Evolutionary conservation across 2,797 vertebrate genomes (phyloP).

Genomic region (Nyctibius grandis): DNA sequence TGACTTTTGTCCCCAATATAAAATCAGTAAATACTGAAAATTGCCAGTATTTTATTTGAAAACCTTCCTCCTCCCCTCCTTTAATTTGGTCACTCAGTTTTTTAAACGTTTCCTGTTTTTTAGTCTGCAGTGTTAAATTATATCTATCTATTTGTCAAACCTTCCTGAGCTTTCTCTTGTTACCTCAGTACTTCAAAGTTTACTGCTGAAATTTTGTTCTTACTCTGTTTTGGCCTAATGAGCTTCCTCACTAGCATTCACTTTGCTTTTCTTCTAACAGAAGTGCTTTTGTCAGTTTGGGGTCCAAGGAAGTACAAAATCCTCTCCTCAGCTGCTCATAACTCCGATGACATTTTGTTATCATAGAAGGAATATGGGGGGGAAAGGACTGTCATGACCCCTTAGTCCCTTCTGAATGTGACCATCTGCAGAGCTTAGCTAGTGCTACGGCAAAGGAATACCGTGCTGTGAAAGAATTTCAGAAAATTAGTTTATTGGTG

Average conservation of each 20-base stretch:
- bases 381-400: neutral
- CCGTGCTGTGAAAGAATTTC: accelerated
- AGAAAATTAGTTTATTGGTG: neutral
- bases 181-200: neutral
- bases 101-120: neutral
- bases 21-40: neutral
- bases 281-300: neutral
- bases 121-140: neutral
- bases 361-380: neutral
- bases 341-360: neutral
- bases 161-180: neutral
- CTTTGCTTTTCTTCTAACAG: neutral
- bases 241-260: neutral
- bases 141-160: neutral
- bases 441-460: neutral
- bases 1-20: neutral
- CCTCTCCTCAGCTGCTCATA: neutral
- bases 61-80: neutral
- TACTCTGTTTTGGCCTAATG: neutral
- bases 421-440: neutral
- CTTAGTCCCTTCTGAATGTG: neutral
- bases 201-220: neutral
- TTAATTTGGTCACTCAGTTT: neutral
- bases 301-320: neutral
- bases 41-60: neutral